phyloP scores from a whole-genome alignment of 2,888 invertebrate genomes.

The Cheilosia urbana region DNA sequence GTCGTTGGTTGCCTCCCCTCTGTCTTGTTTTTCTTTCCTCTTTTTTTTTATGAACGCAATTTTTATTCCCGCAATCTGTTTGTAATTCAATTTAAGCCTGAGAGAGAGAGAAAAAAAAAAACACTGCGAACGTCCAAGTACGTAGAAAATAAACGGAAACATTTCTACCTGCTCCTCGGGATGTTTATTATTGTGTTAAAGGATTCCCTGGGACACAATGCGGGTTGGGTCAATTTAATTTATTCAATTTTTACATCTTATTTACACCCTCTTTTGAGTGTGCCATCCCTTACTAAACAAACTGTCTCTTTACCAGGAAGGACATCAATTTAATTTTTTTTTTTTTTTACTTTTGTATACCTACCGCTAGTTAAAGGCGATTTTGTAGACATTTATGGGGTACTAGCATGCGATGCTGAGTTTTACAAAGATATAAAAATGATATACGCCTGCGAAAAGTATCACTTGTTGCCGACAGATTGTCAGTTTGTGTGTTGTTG shows the following conservation, averaged over 20 bases:
- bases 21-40: background rate
- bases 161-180: slow-evolving; percentile 39
- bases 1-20: background rate
- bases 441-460: slow-evolving; percentile 81
- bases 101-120: background rate
- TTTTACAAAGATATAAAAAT: slow-evolving; percentile 78
- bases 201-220: slow-evolving; percentile 35
- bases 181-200: slow-evolving; percentile 57
- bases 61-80: slow-evolving; percentile 66
- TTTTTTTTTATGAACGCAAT: slow-evolving; percentile 45
- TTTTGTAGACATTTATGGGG: slow-evolving; percentile 76
- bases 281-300: slow-evolving; percentile 13
- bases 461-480: slow-evolving; percentile 79
- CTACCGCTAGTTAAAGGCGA: slow-evolving; percentile 11
- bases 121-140: slow-evolving; percentile 21
- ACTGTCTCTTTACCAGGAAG: slow-evolving; percentile 52
- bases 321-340: slow-evolving; percentile 56
- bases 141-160: background rate
- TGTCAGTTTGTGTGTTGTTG: slow-evolving; percentile 33
- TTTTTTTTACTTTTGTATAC: slow-evolving; percentile 12
- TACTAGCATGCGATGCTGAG: slow-evolving; percentile 77
- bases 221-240: slow-evolving; percentile 53
- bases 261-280: slow-evolving; percentile 59
- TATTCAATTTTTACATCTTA: slow-evolving; percentile 66
- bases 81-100: slow-evolving; percentile 62